These are phyloP conservation scores for Planiliza haematocheilus DNA, from an alignment of 2,113 vertebrate species.

Conservation along the genomic window DNA sequence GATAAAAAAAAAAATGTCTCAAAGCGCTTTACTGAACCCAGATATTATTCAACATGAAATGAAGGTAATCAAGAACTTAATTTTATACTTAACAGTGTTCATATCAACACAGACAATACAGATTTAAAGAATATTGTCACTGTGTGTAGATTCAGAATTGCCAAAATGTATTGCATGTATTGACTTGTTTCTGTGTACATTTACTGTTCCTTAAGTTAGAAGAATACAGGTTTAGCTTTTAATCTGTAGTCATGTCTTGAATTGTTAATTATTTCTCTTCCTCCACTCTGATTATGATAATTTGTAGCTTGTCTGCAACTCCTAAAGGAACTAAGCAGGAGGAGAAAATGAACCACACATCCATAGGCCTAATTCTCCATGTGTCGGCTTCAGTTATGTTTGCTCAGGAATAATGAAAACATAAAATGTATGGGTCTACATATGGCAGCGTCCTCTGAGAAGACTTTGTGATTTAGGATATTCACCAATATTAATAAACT, in stretches of 20 bases:
- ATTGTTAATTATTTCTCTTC: neutral
- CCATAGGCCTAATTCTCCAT: neutral
- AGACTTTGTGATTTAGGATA: neutral
- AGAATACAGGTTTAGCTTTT: too few relatives aligned
- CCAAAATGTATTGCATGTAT: too few relatives aligned
- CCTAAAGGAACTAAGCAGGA: constrained; percentile 2
- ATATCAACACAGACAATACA: too few relatives aligned
- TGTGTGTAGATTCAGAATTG: too few relatives aligned
- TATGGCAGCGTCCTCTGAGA: neutral
- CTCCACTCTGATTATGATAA: neutral
- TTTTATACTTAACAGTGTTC: too few relatives aligned
- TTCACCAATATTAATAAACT: constrained; percentile 1
- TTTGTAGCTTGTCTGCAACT: neutral
- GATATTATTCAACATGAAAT: too few relatives aligned
- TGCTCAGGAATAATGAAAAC: constrained; percentile 34
- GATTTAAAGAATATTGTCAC: too few relatives aligned
- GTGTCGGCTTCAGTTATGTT: constrained; percentile 11
- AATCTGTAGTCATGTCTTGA: neutral
- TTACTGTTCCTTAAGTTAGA: too few relatives aligned
- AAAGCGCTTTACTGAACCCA: too few relatives aligned
- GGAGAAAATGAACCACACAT: constrained; percentile 1
- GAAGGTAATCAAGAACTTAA: too few relatives aligned
- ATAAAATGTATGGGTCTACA: neutral
- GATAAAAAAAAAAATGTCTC: too few relatives aligned
- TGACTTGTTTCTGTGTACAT: too few relatives aligned